phyloP scores from a whole-genome alignment of 1,140 invertebrate species.

The Neodiprion fabricii region DNA sequence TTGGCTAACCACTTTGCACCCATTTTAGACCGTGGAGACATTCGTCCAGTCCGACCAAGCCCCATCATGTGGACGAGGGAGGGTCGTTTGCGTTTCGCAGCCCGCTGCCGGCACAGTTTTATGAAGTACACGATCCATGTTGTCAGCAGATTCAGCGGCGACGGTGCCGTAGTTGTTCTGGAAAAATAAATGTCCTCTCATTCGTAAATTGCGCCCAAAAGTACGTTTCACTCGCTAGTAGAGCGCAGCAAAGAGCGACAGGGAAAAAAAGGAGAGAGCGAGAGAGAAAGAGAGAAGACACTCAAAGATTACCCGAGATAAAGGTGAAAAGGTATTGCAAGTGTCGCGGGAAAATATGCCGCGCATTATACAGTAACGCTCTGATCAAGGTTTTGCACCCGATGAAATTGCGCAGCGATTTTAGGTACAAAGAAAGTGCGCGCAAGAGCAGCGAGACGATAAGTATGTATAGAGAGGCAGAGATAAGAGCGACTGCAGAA shows the following conservation, averaged over 20 bases:
- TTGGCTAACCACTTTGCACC: conserved; percentile 87
- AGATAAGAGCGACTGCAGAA: not conserved
- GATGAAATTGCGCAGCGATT: no score
- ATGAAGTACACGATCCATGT: conserved; percentile 91
- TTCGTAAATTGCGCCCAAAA: not conserved
- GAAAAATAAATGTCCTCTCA: conserved; percentile 35
- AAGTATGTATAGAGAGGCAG: not conserved
- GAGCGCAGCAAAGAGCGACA: not conserved
- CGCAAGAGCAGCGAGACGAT: not conserved
- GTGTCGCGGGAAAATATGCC: not conserved
- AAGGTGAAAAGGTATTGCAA: not conserved
- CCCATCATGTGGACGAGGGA: conserved; percentile 86
- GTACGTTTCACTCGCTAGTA: not conserved
- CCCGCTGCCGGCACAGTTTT: conserved; percentile 74
- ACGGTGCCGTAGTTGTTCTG: conserved; percentile 94
- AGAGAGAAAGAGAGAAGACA: not conserved
- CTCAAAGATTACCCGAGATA: not conserved
- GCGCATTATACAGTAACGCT: not conserved
- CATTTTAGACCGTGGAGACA: conserved; percentile 83
- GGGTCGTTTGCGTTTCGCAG: conserved; percentile 76
- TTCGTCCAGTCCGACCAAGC: conserved; percentile 71
- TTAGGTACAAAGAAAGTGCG: not conserved
- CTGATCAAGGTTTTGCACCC: not conserved
- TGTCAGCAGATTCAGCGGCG: conserved; percentile 95
- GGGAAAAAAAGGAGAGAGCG: not conserved